Evolutionary conservation across 2,888 invertebrate species (phyloP).

Genomic region (Limnephilus marmoratus): DNA sequence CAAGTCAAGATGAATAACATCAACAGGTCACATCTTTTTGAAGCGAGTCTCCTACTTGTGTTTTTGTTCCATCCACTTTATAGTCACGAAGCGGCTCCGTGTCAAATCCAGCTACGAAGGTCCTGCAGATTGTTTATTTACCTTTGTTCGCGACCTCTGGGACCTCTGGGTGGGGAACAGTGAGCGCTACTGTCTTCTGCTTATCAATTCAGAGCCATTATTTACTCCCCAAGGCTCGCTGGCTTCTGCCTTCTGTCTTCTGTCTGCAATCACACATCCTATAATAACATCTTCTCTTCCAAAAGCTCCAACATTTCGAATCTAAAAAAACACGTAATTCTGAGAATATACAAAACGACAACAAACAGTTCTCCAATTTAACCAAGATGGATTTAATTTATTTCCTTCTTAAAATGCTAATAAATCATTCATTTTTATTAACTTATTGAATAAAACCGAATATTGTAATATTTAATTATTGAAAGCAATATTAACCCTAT

Average conservation of each 20-base stretch:
- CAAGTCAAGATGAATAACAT: neutral
- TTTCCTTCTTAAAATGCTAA: too few species aligned
- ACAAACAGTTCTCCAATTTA: too few species aligned
- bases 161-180: neutral
- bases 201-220: slow-evolving; percentile 38
- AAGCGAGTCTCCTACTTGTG: neutral
- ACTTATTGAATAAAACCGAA: too few species aligned
- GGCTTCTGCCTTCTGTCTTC: neutral
- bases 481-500: too few species aligned
- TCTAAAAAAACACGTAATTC: neutral
- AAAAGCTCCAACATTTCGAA: neutral
- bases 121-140: slow-evolving; percentile 39
- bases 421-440: too few species aligned
- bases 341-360: neutral
- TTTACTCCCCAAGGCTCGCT: neutral
- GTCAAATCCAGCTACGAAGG: slow-evolving; percentile 29
- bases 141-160: slow-evolving; percentile 39
- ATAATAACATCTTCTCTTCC: neutral
- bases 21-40: slow-evolving; percentile 7
- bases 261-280: slow-evolving; percentile 28
- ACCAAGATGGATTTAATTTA: too few species aligned
- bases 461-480: too few species aligned
- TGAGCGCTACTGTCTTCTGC: slow-evolving; percentile 14
- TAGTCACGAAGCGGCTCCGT: slow-evolving; percentile 13
- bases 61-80: slow-evolving; percentile 30